Conservation (phyloP, 92 coral and sea anemone species). For the Palythoa caribaeorum region DNA sequence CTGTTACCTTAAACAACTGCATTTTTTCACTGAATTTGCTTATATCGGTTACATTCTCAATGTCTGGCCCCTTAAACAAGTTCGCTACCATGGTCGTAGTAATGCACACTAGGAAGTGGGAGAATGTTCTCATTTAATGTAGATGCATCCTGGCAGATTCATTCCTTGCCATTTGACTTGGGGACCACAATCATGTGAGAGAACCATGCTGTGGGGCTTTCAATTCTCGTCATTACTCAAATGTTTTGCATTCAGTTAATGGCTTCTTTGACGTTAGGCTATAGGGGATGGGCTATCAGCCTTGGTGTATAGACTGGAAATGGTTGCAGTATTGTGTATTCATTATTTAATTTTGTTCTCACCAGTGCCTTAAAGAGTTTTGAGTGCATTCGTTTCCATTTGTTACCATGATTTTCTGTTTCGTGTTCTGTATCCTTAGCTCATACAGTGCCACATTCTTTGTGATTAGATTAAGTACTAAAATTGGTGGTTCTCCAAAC, state of each 20-base stretch:
- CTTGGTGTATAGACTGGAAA: constrained; percentile 14
- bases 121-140: constrained; percentile 30
- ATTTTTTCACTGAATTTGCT: too few species aligned
- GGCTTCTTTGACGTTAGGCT: constrained; percentile 4
- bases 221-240: constrained; percentile 34
- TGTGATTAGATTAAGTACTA: constrained; percentile 8
- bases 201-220: constrained; percentile 27
- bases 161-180: constrained; percentile 12
- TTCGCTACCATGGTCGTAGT: too few species aligned
- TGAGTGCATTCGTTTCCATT: background rate
- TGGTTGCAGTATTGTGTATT: constrained; percentile 40
- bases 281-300: constrained; percentile 25
- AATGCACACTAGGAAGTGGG: too few species aligned
- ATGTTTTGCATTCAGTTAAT: constrained; percentile 28
- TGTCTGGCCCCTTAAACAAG: too few species aligned
- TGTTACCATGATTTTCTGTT: background rate
- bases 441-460: background rate
- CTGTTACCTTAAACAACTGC: too few species aligned
- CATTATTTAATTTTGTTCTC: background rate
- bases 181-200: constrained; percentile 42
- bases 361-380: constrained; percentile 38
- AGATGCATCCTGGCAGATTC: constrained; percentile 33
- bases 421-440: constrained; percentile 7
- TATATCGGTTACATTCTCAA: too few species aligned
- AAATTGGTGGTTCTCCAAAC: constrained; percentile 20